phyloP scores from a whole-genome alignment of 2,888 invertebrate species.

The Escarpia spicata region DNA sequence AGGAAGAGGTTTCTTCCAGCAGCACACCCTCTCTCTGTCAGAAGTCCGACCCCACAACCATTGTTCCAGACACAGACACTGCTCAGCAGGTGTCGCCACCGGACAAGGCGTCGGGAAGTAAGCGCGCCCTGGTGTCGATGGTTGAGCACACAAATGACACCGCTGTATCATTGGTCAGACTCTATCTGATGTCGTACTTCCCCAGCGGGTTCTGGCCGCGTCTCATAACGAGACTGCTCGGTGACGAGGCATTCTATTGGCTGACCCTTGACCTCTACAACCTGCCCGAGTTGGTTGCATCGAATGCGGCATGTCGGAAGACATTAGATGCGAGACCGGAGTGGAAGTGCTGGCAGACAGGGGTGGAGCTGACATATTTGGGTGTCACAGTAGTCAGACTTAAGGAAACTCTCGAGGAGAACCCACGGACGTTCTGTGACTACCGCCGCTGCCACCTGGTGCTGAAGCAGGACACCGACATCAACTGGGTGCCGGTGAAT shows the following conservation, averaged over 20 bases:
- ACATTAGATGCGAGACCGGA: conserved; percentile 29
- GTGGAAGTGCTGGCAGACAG: conserved; percentile 95
- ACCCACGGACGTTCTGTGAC: conserved; percentile 68
- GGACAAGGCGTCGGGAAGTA: background rate
- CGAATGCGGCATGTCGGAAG: conserved; percentile 17
- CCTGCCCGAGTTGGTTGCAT: conserved; percentile 41
- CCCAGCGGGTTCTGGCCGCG: conserved; percentile 98
- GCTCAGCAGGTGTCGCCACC: background rate
- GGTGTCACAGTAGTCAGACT: conserved; percentile 83
- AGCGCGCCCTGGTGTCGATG: background rate
- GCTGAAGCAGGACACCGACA: conserved; percentile 74
- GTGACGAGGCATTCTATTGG: conserved; percentile 72
- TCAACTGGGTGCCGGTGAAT: conserved; percentile 86
- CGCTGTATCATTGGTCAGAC: conserved; percentile 52
- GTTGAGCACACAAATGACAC: conserved; percentile 34
- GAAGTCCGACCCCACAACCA: background rate
- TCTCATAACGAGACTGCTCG: conserved; percentile 88
- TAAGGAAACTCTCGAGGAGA: conserved; percentile 78
- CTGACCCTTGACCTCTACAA: conserved; percentile 65
- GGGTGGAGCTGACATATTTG: conserved; percentile 85
- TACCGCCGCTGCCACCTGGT: conserved; percentile 65
- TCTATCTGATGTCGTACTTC: conserved; percentile 86
- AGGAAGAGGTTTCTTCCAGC: conserved; percentile 38
- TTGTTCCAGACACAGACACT: background rate
- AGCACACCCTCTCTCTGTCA: background rate